Percentiles rank a stretch among this genome's conserved stretches.
phyloP scores from a whole-genome alignment of 2,113 vertebrate genomes.

The Galemys pyrenaicus region DNA sequence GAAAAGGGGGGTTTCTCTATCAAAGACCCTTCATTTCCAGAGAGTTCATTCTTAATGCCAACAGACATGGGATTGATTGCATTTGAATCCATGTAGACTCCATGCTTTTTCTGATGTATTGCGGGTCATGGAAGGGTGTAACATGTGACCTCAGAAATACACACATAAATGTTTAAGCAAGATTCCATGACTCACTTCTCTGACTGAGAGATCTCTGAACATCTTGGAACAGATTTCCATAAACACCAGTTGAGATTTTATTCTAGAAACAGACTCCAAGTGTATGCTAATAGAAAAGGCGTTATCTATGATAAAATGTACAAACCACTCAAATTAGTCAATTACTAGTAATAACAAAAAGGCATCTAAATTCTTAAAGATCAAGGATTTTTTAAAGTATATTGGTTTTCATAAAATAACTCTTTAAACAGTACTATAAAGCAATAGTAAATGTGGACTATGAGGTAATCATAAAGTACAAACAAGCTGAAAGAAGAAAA shows the following conservation, averaged over 20 bases:
- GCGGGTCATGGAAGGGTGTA: not conserved
- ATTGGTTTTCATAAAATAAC: not conserved
- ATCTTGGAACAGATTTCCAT: not conserved
- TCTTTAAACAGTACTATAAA: not conserved
- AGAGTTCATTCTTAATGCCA: not conserved
- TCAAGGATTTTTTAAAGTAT: not conserved
- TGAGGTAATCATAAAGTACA: not conserved
- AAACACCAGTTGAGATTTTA: not conserved
- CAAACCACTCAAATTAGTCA: not conserved
- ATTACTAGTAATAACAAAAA: not conserved
- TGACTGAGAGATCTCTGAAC: not conserved
- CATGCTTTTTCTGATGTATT: not conserved
- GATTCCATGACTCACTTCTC: not conserved
- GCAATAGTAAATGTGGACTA: constrained; percentile 36
- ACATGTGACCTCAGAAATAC: not conserved
- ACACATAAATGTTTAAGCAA: not conserved
- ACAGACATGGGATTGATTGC: not conserved
- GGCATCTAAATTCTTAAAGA: not conserved
- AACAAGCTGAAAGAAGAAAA: constrained; percentile 1
- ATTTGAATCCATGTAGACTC: not conserved
- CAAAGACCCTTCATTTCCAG: not conserved
- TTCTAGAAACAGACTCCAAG: not conserved
- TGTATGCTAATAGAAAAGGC: not conserved
- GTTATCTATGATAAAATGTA: not conserved
- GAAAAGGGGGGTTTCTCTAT: not conserved